Evolutionary conservation across 2,888 invertebrate species (phyloP).

Genomic region (Conops quadrifasciatus): DNA sequence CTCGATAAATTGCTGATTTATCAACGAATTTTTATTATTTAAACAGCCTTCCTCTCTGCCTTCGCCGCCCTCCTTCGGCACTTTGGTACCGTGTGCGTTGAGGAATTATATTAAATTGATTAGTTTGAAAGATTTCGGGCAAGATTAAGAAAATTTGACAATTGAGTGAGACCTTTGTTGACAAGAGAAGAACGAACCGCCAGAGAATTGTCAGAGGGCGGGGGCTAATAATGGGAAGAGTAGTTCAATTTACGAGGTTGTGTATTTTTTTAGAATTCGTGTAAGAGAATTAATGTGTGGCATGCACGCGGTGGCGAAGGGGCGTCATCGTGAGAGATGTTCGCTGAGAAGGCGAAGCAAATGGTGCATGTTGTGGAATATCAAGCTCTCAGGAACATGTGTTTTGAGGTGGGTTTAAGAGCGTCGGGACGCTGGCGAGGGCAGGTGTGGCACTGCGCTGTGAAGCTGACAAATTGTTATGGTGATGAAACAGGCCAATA

Average conservation of each 20-base stretch:
- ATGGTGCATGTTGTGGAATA: not conserved
- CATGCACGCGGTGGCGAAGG: not conserved
- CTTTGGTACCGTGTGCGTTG: not conserved
- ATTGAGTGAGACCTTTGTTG: not conserved
- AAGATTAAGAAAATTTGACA: slow-evolving; percentile 7
- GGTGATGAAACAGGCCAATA: not conserved
- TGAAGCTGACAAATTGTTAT: not conserved
- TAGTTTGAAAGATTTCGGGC: not conserved
- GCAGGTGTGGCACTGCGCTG: not conserved
- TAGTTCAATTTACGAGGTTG: too few species aligned
- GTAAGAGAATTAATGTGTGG: not conserved
- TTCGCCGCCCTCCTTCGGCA: not conserved
- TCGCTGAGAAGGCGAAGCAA: not conserved
- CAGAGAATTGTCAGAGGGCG: too few species aligned
- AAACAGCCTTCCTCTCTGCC: not conserved
- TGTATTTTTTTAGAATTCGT: too few species aligned
- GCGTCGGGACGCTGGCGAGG: not conserved
- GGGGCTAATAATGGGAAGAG: too few species aligned
- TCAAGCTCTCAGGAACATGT: not conserved
- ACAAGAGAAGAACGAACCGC: too few species aligned
- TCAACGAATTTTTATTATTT: not conserved
- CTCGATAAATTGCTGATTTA: slow-evolving; percentile 24
- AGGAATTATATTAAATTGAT: slow-evolving; percentile 18
- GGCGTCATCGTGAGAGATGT: not conserved
- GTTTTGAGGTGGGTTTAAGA: not conserved